A percentile compares a stretch with the other conserved stretches of the same genome.
Conservation (phyloP, 2,797 vertebrate genomes). For the Parotocinclus haroldoi region DNA sequence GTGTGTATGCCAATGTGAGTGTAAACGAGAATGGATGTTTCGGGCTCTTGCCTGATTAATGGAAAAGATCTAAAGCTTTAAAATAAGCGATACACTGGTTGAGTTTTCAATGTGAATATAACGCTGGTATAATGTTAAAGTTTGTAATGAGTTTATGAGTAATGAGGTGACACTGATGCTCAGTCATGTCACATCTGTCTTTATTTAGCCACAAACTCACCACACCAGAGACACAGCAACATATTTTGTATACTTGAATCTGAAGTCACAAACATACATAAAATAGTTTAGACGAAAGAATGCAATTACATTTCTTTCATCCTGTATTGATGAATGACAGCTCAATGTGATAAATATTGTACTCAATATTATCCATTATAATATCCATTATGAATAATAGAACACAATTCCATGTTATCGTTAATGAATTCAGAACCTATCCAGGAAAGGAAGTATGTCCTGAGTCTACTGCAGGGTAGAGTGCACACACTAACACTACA, state of each 20-base stretch:
- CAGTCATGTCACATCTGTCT: constrained; percentile 43
- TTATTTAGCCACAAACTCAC: constrained; percentile 46
- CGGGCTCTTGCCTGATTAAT: constrained; percentile 47
- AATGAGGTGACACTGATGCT: constrained; percentile 52
- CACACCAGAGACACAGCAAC: constrained; percentile 21
- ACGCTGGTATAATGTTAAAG: constrained; percentile 53
- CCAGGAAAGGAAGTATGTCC: no score
- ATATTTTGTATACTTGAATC: constrained; percentile 31
- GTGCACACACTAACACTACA: no score
- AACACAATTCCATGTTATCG: no score
- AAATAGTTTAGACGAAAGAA: no score
- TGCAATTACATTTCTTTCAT: no score
- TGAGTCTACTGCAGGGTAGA: no score
- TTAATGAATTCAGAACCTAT: no score
- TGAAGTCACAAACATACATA: constrained; percentile 2
- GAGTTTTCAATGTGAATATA: constrained; percentile 49
- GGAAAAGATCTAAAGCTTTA: constrained; percentile 46
- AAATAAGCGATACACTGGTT: constrained; percentile 43
- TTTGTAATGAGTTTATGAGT: constrained; percentile 54
- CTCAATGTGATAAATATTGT: no score
- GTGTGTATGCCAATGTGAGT: constrained; percentile 13
- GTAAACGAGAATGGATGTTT: constrained; percentile 19
- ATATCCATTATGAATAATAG: no score
- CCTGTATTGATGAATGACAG: no score
- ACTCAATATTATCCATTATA: no score